Base-by-base conservation (phyloP, 2,888 invertebrate species). In the Uropetala carovei region DNA sequence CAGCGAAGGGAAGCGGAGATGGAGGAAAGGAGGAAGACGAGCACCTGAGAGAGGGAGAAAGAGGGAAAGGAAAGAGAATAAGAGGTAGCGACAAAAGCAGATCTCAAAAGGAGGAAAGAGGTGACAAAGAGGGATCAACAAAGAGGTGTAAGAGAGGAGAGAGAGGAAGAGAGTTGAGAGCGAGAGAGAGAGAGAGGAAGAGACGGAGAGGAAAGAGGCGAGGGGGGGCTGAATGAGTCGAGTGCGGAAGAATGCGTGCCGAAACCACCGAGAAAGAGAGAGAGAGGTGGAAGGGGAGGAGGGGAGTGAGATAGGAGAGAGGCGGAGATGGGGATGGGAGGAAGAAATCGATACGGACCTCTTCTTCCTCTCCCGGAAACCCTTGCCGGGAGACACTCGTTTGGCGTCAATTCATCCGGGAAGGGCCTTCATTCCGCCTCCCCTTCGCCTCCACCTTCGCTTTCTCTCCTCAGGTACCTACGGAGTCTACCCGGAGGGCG, bases 111-210 rank as follows among this genome's bases (percentile, higher is more conserved):
- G 93, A 92, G 91, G 86, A 92, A 86, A 92, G 92, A 93, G 92
- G 92, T 93, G 93, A 93, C 93, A 93, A 93, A 93, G 93, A 93
- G 93, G 86, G 93, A 93, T 93, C 94, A 94, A 94, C 94, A 94
- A 94, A 94, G 94, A 94, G 94, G 94, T 94, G 94, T 93, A 94
- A 93, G 93, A 94, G 94, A 94, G 94, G 93, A 93, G 58, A 57
- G 57, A 7, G 58, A 57, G 2, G 59, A 22, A 13, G 14, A 68
- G 59, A n/a, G 85, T 8, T 59, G 2, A 58, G 9, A 16, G 86
- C 16, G 59, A 14, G 27, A 27, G 86, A 22, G 60, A 57, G 60
- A 22, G 59, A 3, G 59, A 16, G 22, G 58, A 59, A 27, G 85
- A 9, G 86, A 59, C 58, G 85, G 27, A 30, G 82, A 11, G 58